Percentiles rank a stretch among this genome's conserved stretches.
phyloP scores from a whole-genome alignment of 64 coral and sea anemone genomes.

The Pocillopora damicornis region DNA sequence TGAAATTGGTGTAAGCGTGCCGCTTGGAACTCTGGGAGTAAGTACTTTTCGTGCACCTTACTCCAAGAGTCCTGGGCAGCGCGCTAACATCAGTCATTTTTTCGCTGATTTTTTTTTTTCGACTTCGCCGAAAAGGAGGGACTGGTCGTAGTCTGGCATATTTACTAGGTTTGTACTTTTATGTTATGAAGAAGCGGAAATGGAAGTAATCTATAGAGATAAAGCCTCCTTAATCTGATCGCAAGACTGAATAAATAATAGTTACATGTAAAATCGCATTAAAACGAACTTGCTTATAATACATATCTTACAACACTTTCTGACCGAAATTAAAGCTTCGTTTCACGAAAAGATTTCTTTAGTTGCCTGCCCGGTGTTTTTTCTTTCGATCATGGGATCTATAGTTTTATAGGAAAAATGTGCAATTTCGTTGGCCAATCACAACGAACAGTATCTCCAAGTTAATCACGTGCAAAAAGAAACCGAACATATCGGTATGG shows the following conservation, averaged over 20 bases:
- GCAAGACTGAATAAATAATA: conserved; percentile 7
- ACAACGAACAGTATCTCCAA: neutral
- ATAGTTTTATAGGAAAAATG: too few species aligned
- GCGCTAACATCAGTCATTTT: too few species aligned
- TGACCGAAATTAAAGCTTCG: neutral
- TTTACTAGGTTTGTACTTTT: too few species aligned
- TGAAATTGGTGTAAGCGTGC: too few species aligned
- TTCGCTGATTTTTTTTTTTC: too few species aligned
- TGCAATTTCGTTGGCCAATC: neutral
- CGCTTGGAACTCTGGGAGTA: too few species aligned
- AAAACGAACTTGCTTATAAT: neutral
- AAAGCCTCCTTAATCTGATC: neutral
- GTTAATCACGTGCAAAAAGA: too few species aligned
- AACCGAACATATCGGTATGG: too few species aligned
- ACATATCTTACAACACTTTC: conserved; percentile 6
- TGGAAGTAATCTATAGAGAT: neutral
- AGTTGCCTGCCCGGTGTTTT: neutral
- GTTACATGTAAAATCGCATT: neutral
- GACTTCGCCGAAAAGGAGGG: too few species aligned
- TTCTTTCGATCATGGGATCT: neutral
- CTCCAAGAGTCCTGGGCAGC: too few species aligned
- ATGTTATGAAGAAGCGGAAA: neutral
- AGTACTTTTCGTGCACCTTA: too few species aligned
- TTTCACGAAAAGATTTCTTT: neutral
- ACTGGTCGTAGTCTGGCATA: too few species aligned